Base-by-base conservation (phyloP, 2,113 vertebrate genomes). In the Pteropus alecto region DNA sequence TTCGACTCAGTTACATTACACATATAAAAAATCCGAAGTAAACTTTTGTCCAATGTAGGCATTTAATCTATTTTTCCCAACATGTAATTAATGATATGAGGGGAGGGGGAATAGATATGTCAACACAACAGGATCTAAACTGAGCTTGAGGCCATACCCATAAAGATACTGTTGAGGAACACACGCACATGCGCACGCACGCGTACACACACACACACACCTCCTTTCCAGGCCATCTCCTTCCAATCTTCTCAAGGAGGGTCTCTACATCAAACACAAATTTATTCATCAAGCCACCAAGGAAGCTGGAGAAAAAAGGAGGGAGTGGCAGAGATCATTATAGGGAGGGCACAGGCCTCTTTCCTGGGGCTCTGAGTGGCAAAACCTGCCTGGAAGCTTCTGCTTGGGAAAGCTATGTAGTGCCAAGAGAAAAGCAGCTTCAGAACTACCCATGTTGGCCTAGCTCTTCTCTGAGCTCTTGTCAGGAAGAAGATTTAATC, bases 61-160 rank as follows among this genome's bases (percentile, higher is more conserved):
- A 90, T 87, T 95, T 94, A 79, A 56, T 6, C 43, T 67, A 41
- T 79, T 93, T 95, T 90, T 94, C 81, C 58, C 28, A 83, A 92
- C 24, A 65, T 76, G 41, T 83, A 54, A 61, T 92, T 71, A 95
- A 71, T 35, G 19, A 88, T 21, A 58, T 41, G 8, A 43, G n/a
- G 16, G 33, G 0, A 30, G 12, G 14, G 0, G 21, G 68, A 68
- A 78, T n/a, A 26, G 14, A 82, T 88, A 12, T 54, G 56, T 71
- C 22, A 63, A 46, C 24, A 71, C 7, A 86, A 61, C 11, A 81
- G 58, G 6, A 65, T 96, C 43, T 83, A 95, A 88, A 76, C 43
- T 73, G 61, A 92, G 24, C 26, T 73, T 67, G 61, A 46, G 35
- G 18, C 26, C 38, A 26, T 41, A 81, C 24, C 56, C 19, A 58